Base-by-base conservation (phyloP, 2,888 invertebrate genomes). In the Leistus spinibarbis region DNA sequence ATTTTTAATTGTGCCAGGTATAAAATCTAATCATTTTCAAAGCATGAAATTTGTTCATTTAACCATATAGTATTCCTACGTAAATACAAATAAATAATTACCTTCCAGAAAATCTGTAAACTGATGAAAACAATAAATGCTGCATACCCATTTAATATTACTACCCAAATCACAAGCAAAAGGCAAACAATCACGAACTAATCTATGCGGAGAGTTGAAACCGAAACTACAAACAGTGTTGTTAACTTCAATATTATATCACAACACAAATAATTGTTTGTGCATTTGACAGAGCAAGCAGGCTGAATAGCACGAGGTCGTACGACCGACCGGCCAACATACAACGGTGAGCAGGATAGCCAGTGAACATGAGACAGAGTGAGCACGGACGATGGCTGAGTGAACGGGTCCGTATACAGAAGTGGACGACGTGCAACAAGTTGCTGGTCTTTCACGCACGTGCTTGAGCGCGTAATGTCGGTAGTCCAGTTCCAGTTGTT, bases 361-460 rank as follows among this genome's bases (percentile, higher is more conserved):
- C 5, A 13, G 40, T 40, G 40, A 40, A 40, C 40, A 40, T 40
- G 40, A 7, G 40, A 40, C 40, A 40, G 40, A 40, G 40, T 13
- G 40, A 40, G 40, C 13, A 13, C 7, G 40, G 40, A 7, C 40
- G 40, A 40, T 40, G 7, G 40, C 4, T 40, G 40, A 40, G 40
- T 40, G 40, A 40, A 40, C 40, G 40, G 40, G 13, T 40, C 54
- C 68, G 62, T 27, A 60, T 75, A n/a, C n/a, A 69, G 76, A 67
- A 67, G 71, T 70, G 77, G 73, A 78, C 78, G 73, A 78, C 78
- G 75, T 79, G 81, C 82, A 82, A 82, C 82, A 82, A 81, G 81
- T 82, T 81, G 81, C 76, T 76, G 76, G 66, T 53, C 70, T 62
- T 70, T 19, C 54, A 71, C 70, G 70, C 63, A 63, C 70, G 63